Evolutionary conservation across 2,113 vertebrate genomes (phyloP), one percentile per base, ranked within the genome.

Genomic region (Pavo muticus): DNA sequence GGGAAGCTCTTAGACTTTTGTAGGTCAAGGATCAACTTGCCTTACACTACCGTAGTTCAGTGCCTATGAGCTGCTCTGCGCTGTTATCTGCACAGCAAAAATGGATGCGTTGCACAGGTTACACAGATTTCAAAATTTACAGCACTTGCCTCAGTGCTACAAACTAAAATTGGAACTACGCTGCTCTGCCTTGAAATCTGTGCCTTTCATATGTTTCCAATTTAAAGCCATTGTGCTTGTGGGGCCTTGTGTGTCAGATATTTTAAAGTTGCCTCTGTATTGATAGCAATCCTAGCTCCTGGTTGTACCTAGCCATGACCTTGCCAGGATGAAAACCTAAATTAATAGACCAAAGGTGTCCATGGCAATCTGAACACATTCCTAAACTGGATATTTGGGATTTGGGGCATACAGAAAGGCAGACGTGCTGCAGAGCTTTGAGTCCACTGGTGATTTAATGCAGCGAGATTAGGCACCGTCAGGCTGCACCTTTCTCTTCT

Each of bases 151-250:
- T 91, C 79, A 75, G 75, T 84, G 72, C 84, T 80, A 78, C 61
- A 90, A 81, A 76, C 83, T 95, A 90, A 91, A 95, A 78, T 90
- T 88, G 83, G 93, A 91, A 96, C 68, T 91, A 44, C 16, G 32
- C 15, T 65, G 35, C 35, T 85, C 71, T 95, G 94, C 64, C 72
- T 84, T 65, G 85, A 95, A 95, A 94, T 87, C 92, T 94, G 60
- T 71, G 69, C 10, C 0, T 81, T 95, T 96, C 65, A 40, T 88
- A 80, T 84, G 82, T 14, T 95, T 91, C 72, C 27, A 54, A 29
- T 86, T 93, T 83, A 80, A 86, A 90, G 32, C 7, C 1, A n/a
- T 86, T 79, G 85, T 71, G 50, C 39, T 86, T 74, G 59, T n/a
- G 65, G 42, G 79, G 61, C 37, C 40, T 91, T 57, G 42, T 56